Evolutionary conservation across 2,113 vertebrate genomes (phyloP).

Genomic region (Pseudopodoces humilis): DNA sequence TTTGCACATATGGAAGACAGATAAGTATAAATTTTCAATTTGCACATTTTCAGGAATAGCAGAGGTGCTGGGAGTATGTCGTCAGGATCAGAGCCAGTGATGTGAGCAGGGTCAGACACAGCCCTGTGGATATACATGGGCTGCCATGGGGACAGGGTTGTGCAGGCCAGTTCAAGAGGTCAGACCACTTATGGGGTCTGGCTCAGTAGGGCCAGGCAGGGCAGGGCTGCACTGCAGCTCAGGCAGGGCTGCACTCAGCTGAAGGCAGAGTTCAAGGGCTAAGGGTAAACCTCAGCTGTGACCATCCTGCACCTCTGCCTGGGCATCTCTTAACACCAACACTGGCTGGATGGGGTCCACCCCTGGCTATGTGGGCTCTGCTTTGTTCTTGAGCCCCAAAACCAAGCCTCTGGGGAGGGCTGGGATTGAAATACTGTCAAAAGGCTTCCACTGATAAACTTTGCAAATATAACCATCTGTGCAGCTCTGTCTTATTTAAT

Average conservation of each 20-base stretch:
- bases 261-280: not conserved
- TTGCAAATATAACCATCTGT: not conserved
- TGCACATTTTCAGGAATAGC: not conserved
- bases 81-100: not conserved
- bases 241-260: not conserved
- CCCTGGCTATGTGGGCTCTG: not conserved
- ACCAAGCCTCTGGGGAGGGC: not conserved
- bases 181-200: fast-evolving
- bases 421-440: not conserved
- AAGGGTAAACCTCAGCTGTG: fast-evolving
- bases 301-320: not conserved
- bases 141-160: fast-evolving
- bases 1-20: not conserved
- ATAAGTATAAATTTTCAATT: not conserved
- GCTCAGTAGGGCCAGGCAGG: not conserved
- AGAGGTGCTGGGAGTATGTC: not conserved
- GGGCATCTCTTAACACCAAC: fast-evolving
- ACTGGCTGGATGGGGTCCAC: not conserved
- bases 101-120: not conserved
- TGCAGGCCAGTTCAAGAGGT: not conserved
- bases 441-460: not conserved
- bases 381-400: not conserved
- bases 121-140: fast-evolving
- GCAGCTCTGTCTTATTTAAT: not conserved
- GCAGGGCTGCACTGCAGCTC: not conserved